Evolutionary conservation across 1,140 invertebrate species (phyloP), one percentile per base, ranked within the genome.

Genomic region (Drosophila takahashii): DNA sequence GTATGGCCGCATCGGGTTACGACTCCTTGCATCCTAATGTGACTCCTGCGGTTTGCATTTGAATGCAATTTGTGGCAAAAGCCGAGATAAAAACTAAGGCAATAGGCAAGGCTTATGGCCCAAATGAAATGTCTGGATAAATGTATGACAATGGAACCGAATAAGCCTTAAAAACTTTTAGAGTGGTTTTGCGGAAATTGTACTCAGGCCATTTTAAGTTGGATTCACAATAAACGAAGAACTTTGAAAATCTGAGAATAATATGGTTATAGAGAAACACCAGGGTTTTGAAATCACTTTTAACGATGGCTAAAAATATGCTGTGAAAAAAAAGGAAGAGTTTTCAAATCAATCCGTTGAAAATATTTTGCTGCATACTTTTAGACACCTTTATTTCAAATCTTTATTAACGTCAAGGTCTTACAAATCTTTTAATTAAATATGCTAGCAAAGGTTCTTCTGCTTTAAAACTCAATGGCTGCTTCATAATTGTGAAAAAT

Each of bases 21-120:
- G 69, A 73, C 74, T 72, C 60, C 42, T 51, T 56, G 81, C 81
- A 81, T 77, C 62, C 78, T 81, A 77, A 61, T 81, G 77, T 72
- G 81, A 86, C 81, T 85, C 72, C 53, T 85, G 81, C 67, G 81
- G 81, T 69, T 85, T 77, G 73, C 81, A 86, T 85, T 85, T 74
- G 81, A 85, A 86, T 85, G 81, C 81, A 76, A 86, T 85, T 85
- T 85, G 81, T 64, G 73, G 77, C 66, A 34, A 69, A 45, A 69
- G 59, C 81, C 76, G 51, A 81, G 81, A 81, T 86, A 75, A 81
- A 78, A 86, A 85, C 81, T 85, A 58, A 76, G 80, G 62, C 81
- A 80, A 56, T 67, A 65, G 81, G 60, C 66, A 64, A 62, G 77
- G 76, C 81, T 66, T 48, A 54, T 64, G 67, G 54, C 56, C 47